Base-by-base conservation (phyloP, 2,113 vertebrate species). In the Orycteropus afer region DNA sequence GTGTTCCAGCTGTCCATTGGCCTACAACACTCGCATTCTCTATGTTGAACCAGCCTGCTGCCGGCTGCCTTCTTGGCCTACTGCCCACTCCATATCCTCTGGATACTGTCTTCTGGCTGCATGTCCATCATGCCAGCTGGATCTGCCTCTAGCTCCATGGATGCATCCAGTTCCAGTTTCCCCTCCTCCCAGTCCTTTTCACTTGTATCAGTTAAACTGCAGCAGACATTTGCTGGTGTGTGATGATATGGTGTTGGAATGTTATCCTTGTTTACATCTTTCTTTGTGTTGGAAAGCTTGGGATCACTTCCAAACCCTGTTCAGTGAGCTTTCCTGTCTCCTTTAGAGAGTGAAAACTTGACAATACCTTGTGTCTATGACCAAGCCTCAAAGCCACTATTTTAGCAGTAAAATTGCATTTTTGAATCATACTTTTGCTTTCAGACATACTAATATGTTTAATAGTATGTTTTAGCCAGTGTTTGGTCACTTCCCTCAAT, bases 241-340 rank as follows among this genome's bases (percentile, higher is more conserved):
- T 79, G 34, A 89, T 77, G 92, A n/a, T n/a, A n/a, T 91, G 82
- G 86, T 73, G 27, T n/a, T 92, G 91, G 94, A 97, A 95, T 95
- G 93, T 95, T 97, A 96, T 89, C 94, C 95, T 88, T 95, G 92
- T 97, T 97, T 94, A 95, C 76, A 78, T 95, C 83, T 90, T 89
- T 45, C 89, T 96, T 93, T 92, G 95, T 96, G 92, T 95, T 92
- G 94, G 90, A 95, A 95, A 91, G 69, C 57, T 94, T 84, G 92
- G 96, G 92, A 93, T 84, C 80, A 81, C 59, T 84, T 96, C 92
- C 95, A 97, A 96, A 93, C 89, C 74, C 51, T 92, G 76, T 77
- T 94, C 86, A 51, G 74, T 78, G 49, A 96, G 47, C 51, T 95
- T 96, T 95, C 95, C 85, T 97, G 83, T 96, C 88, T 97, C 86